These are phyloP conservation scores for Barnardius zonarius DNA, from an alignment of 2,113 vertebrate species.

Conservation along the genomic window DNA sequence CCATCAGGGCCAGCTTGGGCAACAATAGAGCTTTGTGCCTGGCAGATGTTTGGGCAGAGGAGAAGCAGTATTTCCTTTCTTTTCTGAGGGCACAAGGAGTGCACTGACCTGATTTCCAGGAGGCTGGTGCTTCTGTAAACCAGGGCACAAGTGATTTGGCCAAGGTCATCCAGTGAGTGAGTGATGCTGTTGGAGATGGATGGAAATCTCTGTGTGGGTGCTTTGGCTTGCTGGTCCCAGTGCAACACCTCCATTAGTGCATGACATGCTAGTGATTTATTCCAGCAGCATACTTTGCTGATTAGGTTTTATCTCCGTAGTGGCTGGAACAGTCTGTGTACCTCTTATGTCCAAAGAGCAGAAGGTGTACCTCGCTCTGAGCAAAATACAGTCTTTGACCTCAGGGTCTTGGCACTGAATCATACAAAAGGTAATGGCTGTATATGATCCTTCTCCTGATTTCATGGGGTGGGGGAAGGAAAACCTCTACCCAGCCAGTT, in stretches of 20 bases:
- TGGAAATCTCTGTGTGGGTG: not conserved
- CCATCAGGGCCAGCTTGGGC: not conserved
- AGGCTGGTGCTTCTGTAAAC: not conserved
- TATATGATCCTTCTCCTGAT: not conserved
- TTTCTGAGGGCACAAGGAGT: not conserved
- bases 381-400: not conserved
- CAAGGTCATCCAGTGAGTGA: not conserved
- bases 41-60: not conserved
- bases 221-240: not conserved
- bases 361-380: not conserved
- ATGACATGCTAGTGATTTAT: not conserved
- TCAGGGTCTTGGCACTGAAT: not conserved
- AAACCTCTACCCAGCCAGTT: not conserved
- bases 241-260: not conserved
- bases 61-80: not conserved
- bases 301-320: conserved; percentile 19
- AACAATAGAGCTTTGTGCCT: conserved; percentile 30
- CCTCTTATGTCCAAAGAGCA: not conserved
- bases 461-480: not conserved
- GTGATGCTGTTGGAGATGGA: not conserved
- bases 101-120: not conserved
- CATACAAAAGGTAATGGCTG: not conserved
- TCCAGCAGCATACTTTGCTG: not conserved
- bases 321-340: not conserved
- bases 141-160: not conserved